Base-by-base conservation (phyloP, 1,140 invertebrate species). In the Scylla paramamosain region DNA sequence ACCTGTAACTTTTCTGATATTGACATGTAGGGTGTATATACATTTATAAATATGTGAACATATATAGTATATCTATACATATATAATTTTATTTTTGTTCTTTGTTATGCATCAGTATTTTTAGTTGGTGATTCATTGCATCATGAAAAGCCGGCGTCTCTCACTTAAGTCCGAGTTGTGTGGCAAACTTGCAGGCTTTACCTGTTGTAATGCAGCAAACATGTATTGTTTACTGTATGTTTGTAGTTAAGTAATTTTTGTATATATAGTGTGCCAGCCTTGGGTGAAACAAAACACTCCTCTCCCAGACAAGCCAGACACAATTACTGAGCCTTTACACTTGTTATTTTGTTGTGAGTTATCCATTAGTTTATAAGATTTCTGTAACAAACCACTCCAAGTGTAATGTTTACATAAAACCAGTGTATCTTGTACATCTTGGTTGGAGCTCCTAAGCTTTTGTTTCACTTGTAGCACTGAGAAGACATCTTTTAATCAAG, bases 71-170 rank as follows among this genome's bases (percentile, higher is more conserved):
- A 77, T 77, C 12, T 77, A 77, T 25, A 77, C 20, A 77, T 77
- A n/a, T 39, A 39, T 89, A 0, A 46, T 45, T 46, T 89, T 45
- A 39, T 32, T 88, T 32, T 88, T 88, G 7, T 39, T 12, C 7
- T 46, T 45, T 89, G 87, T 89, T 39, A 45, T 25, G 32, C 52
- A 32, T 20, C 29, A 14, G 3, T 32, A 77, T 91, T 31, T 91
- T 91, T 77, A 28, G 46, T n/a, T 91, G 59, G 67, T 52, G 48
- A 52, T 91, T 29, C 59, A 77, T 67, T 91, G 2, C 48, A 59
- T 31, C 31, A 28, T 91, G 46, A 29, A 91, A 28, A 39, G 59
- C 28, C 14, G 31, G 12, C 16, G n/a, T 32, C 67, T 45, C 25
- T 39, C 25, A 32, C 67, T 31, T 91, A 48, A 77, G 59, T 20